Conservation (phyloP, 2,888 invertebrate species). For the Spilarctia lutea region DNA sequence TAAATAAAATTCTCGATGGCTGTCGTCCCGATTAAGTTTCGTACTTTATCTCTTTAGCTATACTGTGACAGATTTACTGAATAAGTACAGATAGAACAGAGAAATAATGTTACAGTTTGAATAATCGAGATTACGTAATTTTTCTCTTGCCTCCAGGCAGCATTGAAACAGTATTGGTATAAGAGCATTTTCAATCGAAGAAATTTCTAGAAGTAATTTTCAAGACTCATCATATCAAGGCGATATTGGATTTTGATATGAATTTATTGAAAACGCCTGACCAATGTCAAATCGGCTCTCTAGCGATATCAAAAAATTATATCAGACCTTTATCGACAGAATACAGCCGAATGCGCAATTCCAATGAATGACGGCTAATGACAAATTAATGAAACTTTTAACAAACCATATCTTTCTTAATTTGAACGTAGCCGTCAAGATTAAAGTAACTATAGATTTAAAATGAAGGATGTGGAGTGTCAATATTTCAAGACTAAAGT, state of each 20-base stretch:
- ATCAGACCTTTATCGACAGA: conserved; percentile 67
- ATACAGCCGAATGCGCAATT: conserved; percentile 50
- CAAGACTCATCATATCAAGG: conserved; percentile 57
- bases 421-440: not conserved
- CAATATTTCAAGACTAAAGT: not conserved
- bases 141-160: conserved; percentile 43
- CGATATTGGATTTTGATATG: conserved; percentile 79
- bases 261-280: conserved; percentile 74
- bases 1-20: conserved; percentile 37
- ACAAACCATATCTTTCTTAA: conserved; percentile 37
- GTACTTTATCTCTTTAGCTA: conserved; percentile 39
- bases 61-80: conserved; percentile 39
- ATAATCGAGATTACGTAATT: conserved; percentile 49
- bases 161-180: conserved; percentile 54
- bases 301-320: conserved; percentile 77
- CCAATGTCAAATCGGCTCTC: conserved; percentile 73
- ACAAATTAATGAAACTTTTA: conserved; percentile 48
- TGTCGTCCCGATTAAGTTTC: conserved; percentile 27
- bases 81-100: conserved; percentile 25
- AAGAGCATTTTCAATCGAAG: conserved; percentile 67
- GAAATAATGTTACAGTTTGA: conserved; percentile 46
- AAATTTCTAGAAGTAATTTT: conserved; percentile 57
- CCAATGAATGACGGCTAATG: conserved; percentile 50
- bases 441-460: not conserved
- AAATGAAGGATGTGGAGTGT: not conserved